These are phyloP conservation scores for Drosophila rellima DNA, from an alignment of 2,888 invertebrate genomes.

Conservation along the genomic window DNA sequence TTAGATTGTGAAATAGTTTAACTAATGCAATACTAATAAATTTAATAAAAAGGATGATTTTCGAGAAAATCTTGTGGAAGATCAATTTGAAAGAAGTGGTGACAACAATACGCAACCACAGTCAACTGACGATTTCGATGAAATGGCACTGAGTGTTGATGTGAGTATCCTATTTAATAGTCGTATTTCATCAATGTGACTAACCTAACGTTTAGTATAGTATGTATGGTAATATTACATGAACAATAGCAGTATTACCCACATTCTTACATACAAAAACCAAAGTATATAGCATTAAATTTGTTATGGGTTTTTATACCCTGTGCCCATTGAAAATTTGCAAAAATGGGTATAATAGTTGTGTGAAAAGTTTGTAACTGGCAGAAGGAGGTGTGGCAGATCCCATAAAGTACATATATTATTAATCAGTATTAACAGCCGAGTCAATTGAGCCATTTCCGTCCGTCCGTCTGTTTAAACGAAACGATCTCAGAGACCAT, in stretches of 20 bases:
- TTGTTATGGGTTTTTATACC: too few relatives aligned
- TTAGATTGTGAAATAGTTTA: background rate
- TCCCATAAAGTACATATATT: too few relatives aligned
- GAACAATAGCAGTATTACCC: background rate
- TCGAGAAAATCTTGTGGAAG: slow-evolving; percentile 73
- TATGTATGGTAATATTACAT: background rate
- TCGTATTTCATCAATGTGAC: slow-evolving; percentile 42
- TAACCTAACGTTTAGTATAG: slow-evolving; percentile 35
- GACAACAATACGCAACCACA: slow-evolving; percentile 26
- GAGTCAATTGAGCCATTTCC: too few relatives aligned
- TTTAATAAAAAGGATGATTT: slow-evolving; percentile 73
- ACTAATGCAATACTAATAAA: background rate
- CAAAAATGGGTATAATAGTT: too few relatives aligned
- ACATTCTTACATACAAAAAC: background rate
- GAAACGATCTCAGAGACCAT: too few relatives aligned
- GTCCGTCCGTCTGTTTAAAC: too few relatives aligned
- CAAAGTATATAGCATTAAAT: too few relatives aligned
- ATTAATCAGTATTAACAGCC: too few relatives aligned
- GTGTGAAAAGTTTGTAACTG: too few relatives aligned
- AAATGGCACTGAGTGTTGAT: slow-evolving; percentile 42
- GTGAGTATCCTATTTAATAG: slow-evolving; percentile 53
- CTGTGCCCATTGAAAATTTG: too few relatives aligned
- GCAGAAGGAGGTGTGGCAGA: too few relatives aligned
- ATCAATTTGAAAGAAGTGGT: slow-evolving; percentile 33
- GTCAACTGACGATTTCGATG: slow-evolving; percentile 43